Percentiles rank a stretch among this genome's conserved stretches.
Evolutionary conservation across 2,888 invertebrate species (phyloP).

Genomic region (Neuroscelio doddi): DNA sequence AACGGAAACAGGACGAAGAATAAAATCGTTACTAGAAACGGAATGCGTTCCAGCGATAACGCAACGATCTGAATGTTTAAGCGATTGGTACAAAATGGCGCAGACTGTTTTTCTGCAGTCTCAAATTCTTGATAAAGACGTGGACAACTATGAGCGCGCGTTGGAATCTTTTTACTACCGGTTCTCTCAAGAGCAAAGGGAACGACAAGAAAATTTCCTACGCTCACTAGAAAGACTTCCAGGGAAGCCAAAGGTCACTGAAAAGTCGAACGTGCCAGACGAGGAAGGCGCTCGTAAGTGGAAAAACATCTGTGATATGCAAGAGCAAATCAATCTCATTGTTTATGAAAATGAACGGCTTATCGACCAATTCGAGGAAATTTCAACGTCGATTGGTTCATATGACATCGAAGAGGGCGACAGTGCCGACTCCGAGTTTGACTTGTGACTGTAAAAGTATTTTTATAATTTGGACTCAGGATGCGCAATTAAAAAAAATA

Average conservation of each 20-base stretch:
- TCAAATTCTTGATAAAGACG: constrained; percentile 86
- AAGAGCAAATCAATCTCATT: constrained; percentile 60
- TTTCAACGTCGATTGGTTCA: constrained; percentile 41
- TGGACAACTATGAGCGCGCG: constrained; percentile 73
- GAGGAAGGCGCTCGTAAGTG: constrained; percentile 61
- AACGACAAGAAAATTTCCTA: constrained; percentile 61
- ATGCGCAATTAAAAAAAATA: not conserved
- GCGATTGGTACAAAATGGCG: constrained; percentile 92
- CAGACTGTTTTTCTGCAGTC: constrained; percentile 89
- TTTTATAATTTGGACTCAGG: not conserved
- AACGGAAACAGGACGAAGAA: constrained; percentile 84
- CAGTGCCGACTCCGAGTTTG: constrained; percentile 45
- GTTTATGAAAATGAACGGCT: constrained; percentile 57
- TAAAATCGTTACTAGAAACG: constrained; percentile 79
- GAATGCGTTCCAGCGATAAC: constrained; percentile 83
- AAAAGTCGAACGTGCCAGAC: constrained; percentile 53
- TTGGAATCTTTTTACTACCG: constrained; percentile 72
- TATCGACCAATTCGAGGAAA: constrained; percentile 55
- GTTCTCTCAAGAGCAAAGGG: constrained; percentile 64
- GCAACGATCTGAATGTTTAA: constrained; percentile 84
- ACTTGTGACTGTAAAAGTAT: constrained; percentile 21
- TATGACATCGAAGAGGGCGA: constrained; percentile 45
- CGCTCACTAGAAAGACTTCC: constrained; percentile 59
- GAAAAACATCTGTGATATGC: constrained; percentile 61
- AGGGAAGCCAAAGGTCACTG: constrained; percentile 50